Evolutionary conservation across 2,888 invertebrate genomes (phyloP).

Genomic region (Cylindroiulus punctatus): DNA sequence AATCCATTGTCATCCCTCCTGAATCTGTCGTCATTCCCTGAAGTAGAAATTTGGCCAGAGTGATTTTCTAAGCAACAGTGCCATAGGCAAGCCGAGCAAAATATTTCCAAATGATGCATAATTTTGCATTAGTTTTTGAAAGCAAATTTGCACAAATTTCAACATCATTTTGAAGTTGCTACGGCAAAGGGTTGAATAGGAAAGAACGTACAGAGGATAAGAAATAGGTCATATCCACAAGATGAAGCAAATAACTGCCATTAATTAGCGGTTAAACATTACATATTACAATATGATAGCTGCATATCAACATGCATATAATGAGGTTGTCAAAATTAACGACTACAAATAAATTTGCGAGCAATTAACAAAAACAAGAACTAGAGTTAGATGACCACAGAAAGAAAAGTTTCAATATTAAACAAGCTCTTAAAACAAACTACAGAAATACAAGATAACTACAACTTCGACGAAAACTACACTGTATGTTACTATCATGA

Average conservation of each 20-base stretch:
- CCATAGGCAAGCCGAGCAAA: neutral
- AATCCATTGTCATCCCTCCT: constrained; percentile 50
- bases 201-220: too few species aligned
- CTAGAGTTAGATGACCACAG: neutral
- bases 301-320: neutral
- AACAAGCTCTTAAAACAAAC: neutral
- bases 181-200: neutral
- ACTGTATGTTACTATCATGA: too few species aligned
- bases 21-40: constrained; percentile 55
- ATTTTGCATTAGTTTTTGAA: neutral
- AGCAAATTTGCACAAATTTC: neutral
- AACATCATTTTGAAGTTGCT: neutral
- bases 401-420: neutral
- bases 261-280: neutral
- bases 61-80: neutral
- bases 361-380: neutral
- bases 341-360: neutral
- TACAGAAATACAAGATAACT: neutral
- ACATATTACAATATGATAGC: neutral
- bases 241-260: neutral
- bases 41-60: neutral
- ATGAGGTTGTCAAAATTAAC: neutral
- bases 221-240: neutral
- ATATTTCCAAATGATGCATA: neutral
- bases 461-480: too few species aligned